These are phyloP conservation scores for Poeciliopsis prolifica DNA, from an alignment of 2,113 vertebrate genomes.

Conservation along the genomic window DNA sequence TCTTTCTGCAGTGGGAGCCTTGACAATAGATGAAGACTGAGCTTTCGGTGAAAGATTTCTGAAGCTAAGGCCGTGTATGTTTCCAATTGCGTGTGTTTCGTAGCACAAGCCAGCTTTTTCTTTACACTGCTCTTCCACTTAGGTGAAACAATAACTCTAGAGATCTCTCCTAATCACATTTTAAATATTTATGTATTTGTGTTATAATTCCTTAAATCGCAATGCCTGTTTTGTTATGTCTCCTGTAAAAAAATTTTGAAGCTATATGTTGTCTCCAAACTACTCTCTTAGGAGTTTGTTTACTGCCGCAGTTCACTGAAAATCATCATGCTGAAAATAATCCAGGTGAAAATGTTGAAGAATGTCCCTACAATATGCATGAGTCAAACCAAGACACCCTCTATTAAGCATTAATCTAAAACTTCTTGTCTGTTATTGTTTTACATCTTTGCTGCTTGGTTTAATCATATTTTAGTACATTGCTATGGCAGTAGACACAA, in stretches of 20 bases:
- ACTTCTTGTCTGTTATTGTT: not conserved
- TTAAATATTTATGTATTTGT: constrained; percentile 73
- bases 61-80: not conserved
- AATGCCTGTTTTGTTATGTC: constrained; percentile 39
- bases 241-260: constrained; percentile 11
- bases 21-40: not conserved
- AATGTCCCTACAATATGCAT: constrained; percentile 9
- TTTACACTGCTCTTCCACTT: constrained; percentile 29
- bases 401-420: not conserved
- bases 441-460: not conserved
- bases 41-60: not conserved
- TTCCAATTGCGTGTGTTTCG: constrained; percentile 6
- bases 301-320: constrained; percentile 13
- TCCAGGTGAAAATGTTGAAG: constrained; percentile 20
- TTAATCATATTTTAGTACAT: not conserved
- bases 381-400: constrained; percentile 11
- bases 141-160: constrained; percentile 51
- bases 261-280: constrained; percentile 18
- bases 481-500: not conserved
- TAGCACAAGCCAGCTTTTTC: constrained; percentile 24
- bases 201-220: constrained; percentile 51
- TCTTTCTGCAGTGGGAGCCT: not conserved
- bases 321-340: constrained; percentile 24
- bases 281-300: constrained; percentile 43
- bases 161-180: constrained; percentile 59